phyloP scores from a whole-genome alignment of 1,140 invertebrate genomes.

The Chrysomallon squamiferum region DNA sequence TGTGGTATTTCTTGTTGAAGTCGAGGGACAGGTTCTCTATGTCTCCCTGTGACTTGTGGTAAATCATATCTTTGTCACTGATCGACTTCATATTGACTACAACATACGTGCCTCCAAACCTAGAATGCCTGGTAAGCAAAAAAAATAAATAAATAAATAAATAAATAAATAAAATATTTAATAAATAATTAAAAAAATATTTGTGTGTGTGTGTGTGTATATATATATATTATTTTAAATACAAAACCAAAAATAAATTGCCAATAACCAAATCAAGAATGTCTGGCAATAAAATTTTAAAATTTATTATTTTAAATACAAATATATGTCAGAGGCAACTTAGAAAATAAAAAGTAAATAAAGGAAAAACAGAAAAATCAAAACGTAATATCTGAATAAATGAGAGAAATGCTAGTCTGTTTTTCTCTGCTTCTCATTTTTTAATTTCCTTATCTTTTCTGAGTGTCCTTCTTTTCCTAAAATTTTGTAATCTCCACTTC shows the following conservation, averaged over 20 bases:
- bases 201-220: no score
- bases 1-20: slow-evolving; percentile 68
- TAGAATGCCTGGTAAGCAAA: slow-evolving; percentile 74
- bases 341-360: no score
- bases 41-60: slow-evolving; percentile 82
- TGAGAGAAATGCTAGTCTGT: no score
- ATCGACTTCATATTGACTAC: slow-evolving; percentile 93
- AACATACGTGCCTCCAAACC: slow-evolving; percentile 91
- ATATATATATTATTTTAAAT: neutral
- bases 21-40: slow-evolving; percentile 70
- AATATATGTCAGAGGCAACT: no score
- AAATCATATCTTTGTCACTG: slow-evolving; percentile 87
- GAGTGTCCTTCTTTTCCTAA: no score
- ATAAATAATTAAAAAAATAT: neutral
- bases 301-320: no score
- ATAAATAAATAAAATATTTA: neutral
- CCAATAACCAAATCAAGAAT: neutral
- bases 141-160: neutral
- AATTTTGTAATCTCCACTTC: no score
- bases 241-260: neutral
- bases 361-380: no score
- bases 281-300: no score
- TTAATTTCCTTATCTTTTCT: no score
- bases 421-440: no score
- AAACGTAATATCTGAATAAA: no score